phyloP scores from a whole-genome alignment of 2,888 invertebrate genomes.

The Pseudeuparius sepicola region DNA sequence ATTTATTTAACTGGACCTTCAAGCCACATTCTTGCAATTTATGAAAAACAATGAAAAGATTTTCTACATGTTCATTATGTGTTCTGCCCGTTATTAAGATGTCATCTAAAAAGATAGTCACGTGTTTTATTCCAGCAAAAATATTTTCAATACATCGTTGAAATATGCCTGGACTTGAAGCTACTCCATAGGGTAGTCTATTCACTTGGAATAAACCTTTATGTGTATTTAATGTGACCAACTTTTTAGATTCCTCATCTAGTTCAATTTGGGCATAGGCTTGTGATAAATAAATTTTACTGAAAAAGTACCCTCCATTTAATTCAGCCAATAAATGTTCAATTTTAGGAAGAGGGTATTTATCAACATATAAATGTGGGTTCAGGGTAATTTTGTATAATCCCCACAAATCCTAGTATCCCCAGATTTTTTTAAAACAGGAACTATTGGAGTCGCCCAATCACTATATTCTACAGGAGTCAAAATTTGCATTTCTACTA shows the following conservation, averaged over 20 bases:
- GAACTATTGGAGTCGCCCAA: constrained; percentile 5
- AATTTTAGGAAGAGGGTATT: constrained; percentile 8
- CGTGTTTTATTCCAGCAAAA: constrained; percentile 6
- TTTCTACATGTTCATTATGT: constrained; percentile 12
- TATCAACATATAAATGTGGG: not conserved
- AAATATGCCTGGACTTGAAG: constrained; percentile 4
- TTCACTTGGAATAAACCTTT: constrained; percentile 7
- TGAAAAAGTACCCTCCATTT: not conserved
- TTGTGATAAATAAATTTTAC: constrained; percentile 10
- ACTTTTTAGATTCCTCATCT: constrained; percentile 8
- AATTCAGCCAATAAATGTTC: constrained; percentile 4
- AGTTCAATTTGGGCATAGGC: constrained; percentile 9
- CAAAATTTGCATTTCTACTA: not conserved
- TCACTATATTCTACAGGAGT: constrained; percentile 1
- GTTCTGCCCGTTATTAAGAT: constrained; percentile 13
- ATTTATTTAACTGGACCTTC: constrained; percentile 22
- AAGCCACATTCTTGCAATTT: constrained; percentile 17
- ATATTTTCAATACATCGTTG: not conserved
- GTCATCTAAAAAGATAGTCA: constrained; percentile 13
- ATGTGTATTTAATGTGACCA: constrained; percentile 9
- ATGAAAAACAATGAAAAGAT: constrained; percentile 18
- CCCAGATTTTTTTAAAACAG: constrained; percentile 2
- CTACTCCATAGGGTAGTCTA: constrained; percentile 8
- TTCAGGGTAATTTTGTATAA: constrained; percentile 5
- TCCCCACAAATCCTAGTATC: constrained; percentile 2